These are phyloP conservation scores for Sphaerophoria rueppellii DNA, from an alignment of 2,888 invertebrate species.

Conservation along the genomic window DNA sequence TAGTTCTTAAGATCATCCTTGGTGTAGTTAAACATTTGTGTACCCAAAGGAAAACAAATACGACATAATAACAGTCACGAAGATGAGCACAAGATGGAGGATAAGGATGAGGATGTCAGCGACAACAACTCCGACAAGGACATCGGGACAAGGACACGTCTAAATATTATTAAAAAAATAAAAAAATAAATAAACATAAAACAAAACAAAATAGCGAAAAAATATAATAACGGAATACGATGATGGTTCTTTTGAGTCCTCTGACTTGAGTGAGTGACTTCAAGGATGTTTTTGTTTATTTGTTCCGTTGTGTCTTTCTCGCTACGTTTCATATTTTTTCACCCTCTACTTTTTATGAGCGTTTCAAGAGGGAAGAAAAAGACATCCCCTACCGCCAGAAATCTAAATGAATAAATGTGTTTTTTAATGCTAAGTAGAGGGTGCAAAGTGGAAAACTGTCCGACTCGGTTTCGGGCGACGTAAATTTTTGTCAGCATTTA, in stretches of 20 bases:
- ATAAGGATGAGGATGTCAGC: conserved; percentile 50
- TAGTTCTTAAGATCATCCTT: conserved; percentile 18
- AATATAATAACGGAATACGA: too few relatives aligned
- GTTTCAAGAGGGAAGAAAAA: not conserved
- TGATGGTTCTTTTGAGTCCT: conserved; percentile 40
- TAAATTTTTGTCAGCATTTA: conserved; percentile 21
- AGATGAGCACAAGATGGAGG: conserved; percentile 5
- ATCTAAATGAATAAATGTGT: conserved; percentile 68
- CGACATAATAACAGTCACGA: conserved; percentile 16
- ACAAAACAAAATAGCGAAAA: conserved; percentile 58
- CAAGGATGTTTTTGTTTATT: conserved; percentile 61
- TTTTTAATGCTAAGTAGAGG: conserved; percentile 30
- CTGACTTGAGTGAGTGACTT: conserved; percentile 70
- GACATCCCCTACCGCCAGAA: conserved; percentile 28
- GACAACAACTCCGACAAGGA: conserved; percentile 52
- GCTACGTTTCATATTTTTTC: conserved; percentile 8
- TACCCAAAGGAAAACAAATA: conserved; percentile 29
- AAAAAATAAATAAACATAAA: conserved; percentile 11
- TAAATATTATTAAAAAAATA: conserved; percentile 61
- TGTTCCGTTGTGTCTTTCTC: conserved; percentile 43
- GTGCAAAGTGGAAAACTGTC: conserved; percentile 12
- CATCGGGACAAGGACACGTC: conserved; percentile 70
- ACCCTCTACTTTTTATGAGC: conserved; percentile 29
- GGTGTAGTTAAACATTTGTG: conserved; percentile 44
- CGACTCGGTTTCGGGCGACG: not conserved